Percentiles rank a stretch among this genome's conserved stretches.
Conservation (phyloP, 2,113 vertebrate genomes). For the Archilochus colubris region DNA sequence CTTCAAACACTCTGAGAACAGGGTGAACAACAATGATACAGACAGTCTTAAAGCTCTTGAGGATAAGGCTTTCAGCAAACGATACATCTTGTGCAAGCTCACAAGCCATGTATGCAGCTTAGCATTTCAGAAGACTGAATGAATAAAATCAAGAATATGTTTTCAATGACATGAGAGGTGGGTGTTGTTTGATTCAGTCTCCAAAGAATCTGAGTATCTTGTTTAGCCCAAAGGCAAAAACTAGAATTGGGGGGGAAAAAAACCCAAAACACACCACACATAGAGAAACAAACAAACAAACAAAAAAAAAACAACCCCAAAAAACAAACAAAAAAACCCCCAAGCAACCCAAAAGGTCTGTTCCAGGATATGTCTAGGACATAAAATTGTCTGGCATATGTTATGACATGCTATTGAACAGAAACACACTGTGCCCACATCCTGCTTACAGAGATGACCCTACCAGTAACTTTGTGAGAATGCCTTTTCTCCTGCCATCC, state of each 20-base stretch:
- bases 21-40: background rate
- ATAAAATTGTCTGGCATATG: background rate
- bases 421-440: background rate
- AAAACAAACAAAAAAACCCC: too few species aligned
- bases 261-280: too few species aligned
- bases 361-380: background rate
- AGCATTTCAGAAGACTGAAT: background rate
- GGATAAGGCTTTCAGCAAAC: background rate
- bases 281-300: too few species aligned
- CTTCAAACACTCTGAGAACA: conserved; percentile 22
- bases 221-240: background rate
- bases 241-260: background rate
- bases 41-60: background rate
- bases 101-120: fast-evolving
- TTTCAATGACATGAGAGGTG: background rate
- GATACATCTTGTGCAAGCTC: fast-evolving
- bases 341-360: background rate
- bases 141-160: background rate
- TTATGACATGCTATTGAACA: background rate
- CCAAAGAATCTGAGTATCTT: background rate
- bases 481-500: background rate
- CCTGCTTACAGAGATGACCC: background rate
- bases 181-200: background rate
- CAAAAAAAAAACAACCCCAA: too few species aligned
- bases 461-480: background rate